Conservation (phyloP, 2,113 vertebrate species). For the Hemichromis elongatus region DNA sequence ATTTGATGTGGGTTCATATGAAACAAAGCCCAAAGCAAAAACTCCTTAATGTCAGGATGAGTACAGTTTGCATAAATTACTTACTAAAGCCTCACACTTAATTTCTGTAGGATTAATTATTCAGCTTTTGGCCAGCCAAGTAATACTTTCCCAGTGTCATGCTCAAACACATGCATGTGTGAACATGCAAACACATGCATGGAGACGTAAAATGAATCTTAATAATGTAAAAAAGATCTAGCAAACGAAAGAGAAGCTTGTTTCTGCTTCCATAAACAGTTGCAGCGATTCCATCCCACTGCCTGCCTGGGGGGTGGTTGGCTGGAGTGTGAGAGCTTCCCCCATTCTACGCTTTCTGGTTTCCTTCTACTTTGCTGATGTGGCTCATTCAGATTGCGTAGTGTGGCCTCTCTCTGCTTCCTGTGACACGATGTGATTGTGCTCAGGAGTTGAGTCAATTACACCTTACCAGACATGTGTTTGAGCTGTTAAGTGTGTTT, state of each 20-base stretch:
- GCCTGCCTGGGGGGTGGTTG: constrained; percentile 24
- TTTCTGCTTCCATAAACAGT: constrained; percentile 60
- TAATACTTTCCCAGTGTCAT: neutral
- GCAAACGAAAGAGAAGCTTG: constrained; percentile 24
- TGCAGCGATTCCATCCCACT: constrained; percentile 47
- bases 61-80: neutral
- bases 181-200: constrained; percentile 6
- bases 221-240: constrained; percentile 32
- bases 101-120: constrained; percentile 38
- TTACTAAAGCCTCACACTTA: constrained; percentile 8
- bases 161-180: neutral
- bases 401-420: constrained; percentile 19
- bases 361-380: constrained; percentile 50
- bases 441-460: constrained; percentile 26
- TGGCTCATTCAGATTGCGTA: constrained; percentile 28
- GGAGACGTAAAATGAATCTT: constrained; percentile 38
- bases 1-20: neutral
- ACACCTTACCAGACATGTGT: constrained; percentile 31
- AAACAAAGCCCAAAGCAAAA: neutral
- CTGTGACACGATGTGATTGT: constrained; percentile 34
- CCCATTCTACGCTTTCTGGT: constrained; percentile 10
- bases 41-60: neutral
- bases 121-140: constrained; percentile 4
- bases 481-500: constrained; percentile 34
- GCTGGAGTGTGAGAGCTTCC: constrained; percentile 46